Percentiles rank a stretch among this genome's conserved stretches.
Evolutionary conservation across 2,113 vertebrate genomes (phyloP).

Genomic region (Tricholaema leucomelas): DNA sequence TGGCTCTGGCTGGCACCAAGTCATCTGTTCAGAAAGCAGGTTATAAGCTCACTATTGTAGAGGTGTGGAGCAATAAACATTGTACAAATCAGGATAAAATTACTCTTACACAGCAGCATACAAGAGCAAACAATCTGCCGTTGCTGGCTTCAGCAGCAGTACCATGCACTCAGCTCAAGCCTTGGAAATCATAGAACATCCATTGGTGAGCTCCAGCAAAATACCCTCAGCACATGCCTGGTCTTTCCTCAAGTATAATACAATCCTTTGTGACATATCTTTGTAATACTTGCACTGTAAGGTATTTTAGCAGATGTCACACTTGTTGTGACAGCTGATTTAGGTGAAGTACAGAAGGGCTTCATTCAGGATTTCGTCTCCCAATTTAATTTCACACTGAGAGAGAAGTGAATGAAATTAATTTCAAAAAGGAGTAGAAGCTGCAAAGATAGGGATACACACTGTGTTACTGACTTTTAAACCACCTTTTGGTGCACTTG

Average conservation of each 20-base stretch:
- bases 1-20: neutral
- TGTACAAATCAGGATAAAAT: neutral
- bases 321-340: neutral
- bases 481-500: neutral
- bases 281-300: accelerated
- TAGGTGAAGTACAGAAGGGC: neutral
- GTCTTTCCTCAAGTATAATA: neutral
- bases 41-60: neutral
- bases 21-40: neutral
- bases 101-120: neutral
- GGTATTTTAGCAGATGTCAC: neutral
- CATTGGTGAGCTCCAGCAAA: neutral
- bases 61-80: neutral
- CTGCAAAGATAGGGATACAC: neutral
- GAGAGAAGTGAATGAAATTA: neutral
- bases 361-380: neutral
- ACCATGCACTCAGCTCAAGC: neutral
- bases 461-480: neutral
- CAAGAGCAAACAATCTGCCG: neutral
- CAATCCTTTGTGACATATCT: neutral
- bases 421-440: neutral
- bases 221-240: neutral
- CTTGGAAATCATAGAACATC: neutral
- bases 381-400: neutral
- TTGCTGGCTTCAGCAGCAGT: neutral